Base-by-base conservation (phyloP, 1,140 invertebrate species). In the Copidosoma floridanum region DNA sequence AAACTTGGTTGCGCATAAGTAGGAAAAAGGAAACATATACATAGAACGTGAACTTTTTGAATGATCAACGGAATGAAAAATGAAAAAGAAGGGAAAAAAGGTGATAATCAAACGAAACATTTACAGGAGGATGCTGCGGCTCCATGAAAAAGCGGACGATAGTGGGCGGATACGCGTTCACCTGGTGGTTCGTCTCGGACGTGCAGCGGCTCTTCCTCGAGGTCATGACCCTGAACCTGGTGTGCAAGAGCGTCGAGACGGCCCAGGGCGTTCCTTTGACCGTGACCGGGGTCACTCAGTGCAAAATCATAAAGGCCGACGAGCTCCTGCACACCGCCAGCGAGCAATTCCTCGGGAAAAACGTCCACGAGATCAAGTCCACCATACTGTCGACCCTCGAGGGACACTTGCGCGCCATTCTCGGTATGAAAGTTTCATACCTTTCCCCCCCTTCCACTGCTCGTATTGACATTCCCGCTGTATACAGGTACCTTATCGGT, bases 91-190 rank as follows among this genome's bases (percentile, higher is more conserved):
- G n/a, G n/a, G n/a, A n/a, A n/a, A n/a, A n/a, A n/a, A n/a, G n/a
- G n/a, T n/a, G n/a, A n/a, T n/a, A n/a, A n/a, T n/a, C n/a, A n/a
- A n/a, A n/a, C n/a, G n/a, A n/a, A n/a, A n/a, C n/a, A n/a, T n/a
- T 55, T 65, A 0, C 83, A 97, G 95, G 95, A 77, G 94, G 95
- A 68, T 98, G 94, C 74, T 97, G 91, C 80, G 94, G 95, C 12
- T 92, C 91, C 0, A 92, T 88, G 57, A 89, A 86, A 64, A 95
- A 95, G 75, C 86, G 86, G 16, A 95, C 94, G 6, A 93, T 97
- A 61, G 94, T 98, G 8, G 96, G 96, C 26, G 94, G 95, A n/a
- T 98, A 95, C 91, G 93, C 93, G 1, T 98, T 94, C 90, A 94
- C 95, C 1, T 98, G 95, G 95, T 98, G 95, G 91, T 84, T 94